Percentiles rank a stretch among this genome's conserved stretches.
Evolutionary conservation across 2,888 invertebrate genomes (phyloP).

Genomic region (Zygothrica quintamaculata): DNA sequence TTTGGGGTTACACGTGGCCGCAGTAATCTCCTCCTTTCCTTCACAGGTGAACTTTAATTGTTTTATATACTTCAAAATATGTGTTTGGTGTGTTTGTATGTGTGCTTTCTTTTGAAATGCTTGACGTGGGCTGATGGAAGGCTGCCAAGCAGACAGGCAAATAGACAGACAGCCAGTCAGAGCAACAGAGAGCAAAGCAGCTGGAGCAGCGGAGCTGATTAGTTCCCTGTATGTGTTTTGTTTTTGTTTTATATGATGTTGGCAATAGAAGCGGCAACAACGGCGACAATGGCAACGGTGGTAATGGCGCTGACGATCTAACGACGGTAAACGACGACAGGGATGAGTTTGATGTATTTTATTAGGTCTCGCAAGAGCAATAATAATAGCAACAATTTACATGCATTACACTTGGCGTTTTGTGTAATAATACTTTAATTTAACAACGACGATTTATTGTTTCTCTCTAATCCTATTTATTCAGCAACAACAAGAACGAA

Average conservation of each 20-base stretch:
- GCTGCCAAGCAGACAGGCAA: conserved; percentile 5
- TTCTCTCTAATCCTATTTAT: conserved; percentile 49
- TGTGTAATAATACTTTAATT: conserved; percentile 27
- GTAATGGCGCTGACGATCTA: not conserved
- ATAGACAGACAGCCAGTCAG: conserved; percentile 1
- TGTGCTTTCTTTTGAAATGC: conserved; percentile 1
- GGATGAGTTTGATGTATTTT: conserved; percentile 19
- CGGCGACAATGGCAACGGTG: not conserved
- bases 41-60: conserved; percentile 13
- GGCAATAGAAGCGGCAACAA: conserved; percentile 7
- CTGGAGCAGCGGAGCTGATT: conserved; percentile 15
- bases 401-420: conserved; percentile 47
- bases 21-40: conserved; percentile 4
- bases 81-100: conserved; percentile 8
- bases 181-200: conserved; percentile 9
- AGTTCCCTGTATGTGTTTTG: conserved; percentile 13
- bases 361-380: conserved; percentile 20
- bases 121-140: conserved; percentile 18
- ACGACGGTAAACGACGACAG: conserved; percentile 9
- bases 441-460: conserved; percentile 19
- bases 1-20: conserved; percentile 48
- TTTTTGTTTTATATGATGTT: conserved; percentile 10
- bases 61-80: not conserved
- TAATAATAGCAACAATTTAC: conserved; percentile 37
- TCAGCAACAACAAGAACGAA: conserved; percentile 57